Conservation (phyloP, 2,113 vertebrate genomes). For the Maylandia zebra region DNA sequence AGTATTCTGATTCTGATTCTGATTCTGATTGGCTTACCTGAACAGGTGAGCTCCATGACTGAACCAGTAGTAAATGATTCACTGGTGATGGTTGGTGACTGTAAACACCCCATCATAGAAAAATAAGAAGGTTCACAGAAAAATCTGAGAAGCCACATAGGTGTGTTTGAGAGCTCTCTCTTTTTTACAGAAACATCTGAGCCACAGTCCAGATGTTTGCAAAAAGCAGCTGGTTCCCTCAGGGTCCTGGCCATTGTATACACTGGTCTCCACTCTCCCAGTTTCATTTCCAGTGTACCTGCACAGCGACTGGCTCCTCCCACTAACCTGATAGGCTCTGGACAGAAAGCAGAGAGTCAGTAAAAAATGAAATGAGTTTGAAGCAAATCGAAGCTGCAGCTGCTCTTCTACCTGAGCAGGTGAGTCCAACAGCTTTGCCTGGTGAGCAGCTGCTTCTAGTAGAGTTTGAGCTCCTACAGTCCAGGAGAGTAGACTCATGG, state of each 20-base stretch:
- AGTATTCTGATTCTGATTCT: no score
- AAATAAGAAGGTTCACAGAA: not conserved
- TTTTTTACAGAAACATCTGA: no score
- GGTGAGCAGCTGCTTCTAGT: no score
- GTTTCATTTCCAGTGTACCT: not conserved
- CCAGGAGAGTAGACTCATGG: no score
- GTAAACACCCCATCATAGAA: not conserved
- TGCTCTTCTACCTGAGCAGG: no score
- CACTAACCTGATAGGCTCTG: not conserved
- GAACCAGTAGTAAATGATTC: no score
- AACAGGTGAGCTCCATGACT: not conserved
- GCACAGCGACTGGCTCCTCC: not conserved
- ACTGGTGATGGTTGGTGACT: no score
- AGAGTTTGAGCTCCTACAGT: no score
- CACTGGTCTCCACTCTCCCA: not conserved
- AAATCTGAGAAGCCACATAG: accelerated
- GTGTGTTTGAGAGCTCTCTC: no score
- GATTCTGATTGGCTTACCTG: not conserved
- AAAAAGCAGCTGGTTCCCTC: not conserved
- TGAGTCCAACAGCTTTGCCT: no score
- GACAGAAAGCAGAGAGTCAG: accelerated
- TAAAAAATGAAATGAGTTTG: no score
- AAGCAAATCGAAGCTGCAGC: no score
- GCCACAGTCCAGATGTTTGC: not conserved
- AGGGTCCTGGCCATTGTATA: not conserved